Percentiles rank a stretch among this genome's conserved stretches.
Evolutionary conservation across 2,113 vertebrate genomes (phyloP).

Genomic region (Cyanoderma ruficeps): DNA sequence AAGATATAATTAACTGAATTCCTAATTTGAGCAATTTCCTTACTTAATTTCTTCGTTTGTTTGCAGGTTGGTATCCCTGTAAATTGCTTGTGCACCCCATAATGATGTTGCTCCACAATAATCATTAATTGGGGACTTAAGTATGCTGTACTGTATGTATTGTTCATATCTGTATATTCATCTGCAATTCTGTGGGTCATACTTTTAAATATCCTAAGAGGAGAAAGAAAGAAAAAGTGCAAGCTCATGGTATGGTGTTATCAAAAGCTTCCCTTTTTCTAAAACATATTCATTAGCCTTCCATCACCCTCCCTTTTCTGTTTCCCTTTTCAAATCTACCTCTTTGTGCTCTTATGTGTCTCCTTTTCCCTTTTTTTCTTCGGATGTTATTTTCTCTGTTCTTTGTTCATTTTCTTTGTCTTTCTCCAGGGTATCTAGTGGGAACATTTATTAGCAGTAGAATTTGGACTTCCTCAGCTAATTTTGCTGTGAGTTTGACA

Average conservation of each 20-base stretch:
- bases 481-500: neutral
- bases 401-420: neutral
- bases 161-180: neutral
- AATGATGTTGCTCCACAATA: neutral
- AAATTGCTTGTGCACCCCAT: neutral
- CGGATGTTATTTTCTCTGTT: neutral
- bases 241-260: neutral
- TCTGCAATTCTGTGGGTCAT: neutral
- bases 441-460: neutral
- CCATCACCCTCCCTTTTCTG: neutral
- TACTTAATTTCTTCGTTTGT: neutral
- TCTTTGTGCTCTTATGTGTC: neutral
- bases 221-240: neutral
- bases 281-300: fast-evolving
- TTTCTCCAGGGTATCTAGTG: neutral
- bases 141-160: neutral
- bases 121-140: neutral
- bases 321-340: neutral
- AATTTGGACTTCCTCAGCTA: neutral
- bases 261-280: neutral
- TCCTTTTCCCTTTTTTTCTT: neutral
- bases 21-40: neutral
- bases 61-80: neutral
- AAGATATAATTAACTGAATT: neutral
- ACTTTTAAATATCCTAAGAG: neutral